A percentile compares a stretch with the other conserved stretches of the same genome.
Conservation (phyloP, 23 tunicate genomes). For the Ciona savignyi region DNA sequence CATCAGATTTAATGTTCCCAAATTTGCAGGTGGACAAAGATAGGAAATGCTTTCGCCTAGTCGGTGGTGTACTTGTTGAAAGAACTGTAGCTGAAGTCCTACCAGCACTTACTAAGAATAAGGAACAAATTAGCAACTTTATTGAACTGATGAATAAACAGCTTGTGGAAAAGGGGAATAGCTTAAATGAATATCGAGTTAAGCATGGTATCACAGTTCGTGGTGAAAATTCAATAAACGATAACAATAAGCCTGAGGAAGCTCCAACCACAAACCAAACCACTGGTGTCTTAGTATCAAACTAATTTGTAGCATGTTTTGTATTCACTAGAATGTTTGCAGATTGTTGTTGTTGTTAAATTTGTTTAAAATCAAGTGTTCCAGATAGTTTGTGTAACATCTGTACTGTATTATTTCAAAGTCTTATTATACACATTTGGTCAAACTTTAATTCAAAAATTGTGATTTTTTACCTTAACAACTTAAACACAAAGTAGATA, state of each 20-base stretch:
- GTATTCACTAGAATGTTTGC: no score
- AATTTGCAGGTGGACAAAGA: conserved; percentile 32
- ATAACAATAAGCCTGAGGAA: neutral
- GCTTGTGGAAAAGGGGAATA: conserved; percentile 63
- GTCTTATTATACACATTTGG: no score
- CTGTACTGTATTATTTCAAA: no score
- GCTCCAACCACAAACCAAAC: conserved; percentile 17
- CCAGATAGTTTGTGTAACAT: no score
- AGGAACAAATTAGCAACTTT: conserved; percentile 21
- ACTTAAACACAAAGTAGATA: no score
- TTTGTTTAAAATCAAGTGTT: no score
- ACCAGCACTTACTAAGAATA: conserved; percentile 77
- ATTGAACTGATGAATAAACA: conserved; percentile 34
- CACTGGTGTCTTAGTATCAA: conserved; percentile 38
- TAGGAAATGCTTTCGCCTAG: conserved; percentile 69
- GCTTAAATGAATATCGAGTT: conserved; percentile 68
- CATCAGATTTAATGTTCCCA: no score
- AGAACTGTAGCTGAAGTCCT: conserved; percentile 78
- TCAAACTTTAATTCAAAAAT: no score
- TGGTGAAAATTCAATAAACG: conserved; percentile 24
- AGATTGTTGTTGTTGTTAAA: no score
- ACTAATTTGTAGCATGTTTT: neutral
- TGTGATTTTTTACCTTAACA: no score
- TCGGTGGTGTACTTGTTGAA: conserved; percentile 87
- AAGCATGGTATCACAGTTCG: conserved; percentile 75